A percentile compares a stretch with the other conserved stretches of the same genome.
Conservation (phyloP, 2,797 vertebrate genomes). For the Emydoidea blandingii region DNA sequence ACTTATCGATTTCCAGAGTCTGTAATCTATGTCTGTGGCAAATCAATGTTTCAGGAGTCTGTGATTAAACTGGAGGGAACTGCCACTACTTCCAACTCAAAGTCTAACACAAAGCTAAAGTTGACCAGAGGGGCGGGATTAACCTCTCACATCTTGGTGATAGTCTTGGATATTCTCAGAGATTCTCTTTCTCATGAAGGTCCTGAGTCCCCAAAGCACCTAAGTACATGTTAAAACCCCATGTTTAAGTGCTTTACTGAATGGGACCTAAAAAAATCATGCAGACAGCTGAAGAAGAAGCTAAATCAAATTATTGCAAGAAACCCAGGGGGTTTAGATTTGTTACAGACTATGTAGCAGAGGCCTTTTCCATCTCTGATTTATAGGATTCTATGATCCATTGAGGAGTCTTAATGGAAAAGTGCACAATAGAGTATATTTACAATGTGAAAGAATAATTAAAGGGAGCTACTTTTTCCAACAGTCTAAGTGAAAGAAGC, state of each 20-base stretch:
- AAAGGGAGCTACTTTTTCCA: not conserved
- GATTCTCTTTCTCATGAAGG: not conserved
- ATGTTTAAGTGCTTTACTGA: not conserved
- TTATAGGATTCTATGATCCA: not conserved
- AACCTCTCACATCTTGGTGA: not conserved
- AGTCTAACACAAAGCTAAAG: not conserved
- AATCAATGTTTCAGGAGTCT: not conserved
- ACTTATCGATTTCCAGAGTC: not conserved
- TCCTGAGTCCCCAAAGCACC: not conserved
- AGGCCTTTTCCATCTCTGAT: not conserved
- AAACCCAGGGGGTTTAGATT: not conserved
- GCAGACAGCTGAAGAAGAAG: not conserved
- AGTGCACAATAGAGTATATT: not conserved
- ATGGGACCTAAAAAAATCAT: not conserved
- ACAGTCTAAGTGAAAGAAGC: conserved; percentile 1
- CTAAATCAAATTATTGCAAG: not conserved
- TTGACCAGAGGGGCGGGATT: not conserved
- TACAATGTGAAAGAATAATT: conserved; percentile 47
- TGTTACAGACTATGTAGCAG: not conserved
- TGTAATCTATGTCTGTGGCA: not conserved
- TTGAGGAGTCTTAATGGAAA: not conserved
- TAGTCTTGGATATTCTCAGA: not conserved
- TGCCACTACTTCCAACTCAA: not conserved
- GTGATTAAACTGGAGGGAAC: not conserved
- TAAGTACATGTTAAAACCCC: not conserved